Conservation (phyloP, 2,113 vertebrate genomes). For the Oostethus manadensis region DNA sequence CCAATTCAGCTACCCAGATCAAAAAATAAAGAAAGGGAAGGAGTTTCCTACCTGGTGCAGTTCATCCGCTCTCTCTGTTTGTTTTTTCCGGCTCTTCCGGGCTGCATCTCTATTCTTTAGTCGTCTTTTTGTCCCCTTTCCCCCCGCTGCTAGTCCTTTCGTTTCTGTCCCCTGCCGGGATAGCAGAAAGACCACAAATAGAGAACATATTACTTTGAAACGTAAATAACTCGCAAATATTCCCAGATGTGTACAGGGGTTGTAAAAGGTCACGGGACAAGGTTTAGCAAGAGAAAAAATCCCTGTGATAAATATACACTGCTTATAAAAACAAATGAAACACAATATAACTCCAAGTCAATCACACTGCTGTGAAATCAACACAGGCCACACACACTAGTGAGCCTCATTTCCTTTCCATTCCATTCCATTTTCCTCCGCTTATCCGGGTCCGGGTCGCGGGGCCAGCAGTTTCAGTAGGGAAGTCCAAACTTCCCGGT, state of each 20-base stretch:
- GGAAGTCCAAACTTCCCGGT: too few species aligned
- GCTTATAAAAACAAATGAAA: too few species aligned
- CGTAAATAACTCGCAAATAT: background rate
- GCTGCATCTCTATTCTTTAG: conserved; percentile 75
- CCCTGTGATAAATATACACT: too few species aligned
- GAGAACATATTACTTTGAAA: too few species aligned
- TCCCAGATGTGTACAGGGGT: background rate
- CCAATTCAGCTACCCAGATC: background rate
- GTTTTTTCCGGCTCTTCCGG: conserved; percentile 76
- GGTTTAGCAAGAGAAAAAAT: background rate
- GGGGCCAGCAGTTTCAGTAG: too few species aligned
- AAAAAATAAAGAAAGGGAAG: background rate
- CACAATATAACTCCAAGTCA: too few species aligned
- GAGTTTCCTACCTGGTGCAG: conserved; percentile 74
- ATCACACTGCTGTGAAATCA: too few species aligned
- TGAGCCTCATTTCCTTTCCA: too few species aligned
- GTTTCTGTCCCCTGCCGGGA: conserved; percentile 34
- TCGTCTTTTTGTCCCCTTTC: conserved; percentile 47
- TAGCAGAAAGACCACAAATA: background rate
- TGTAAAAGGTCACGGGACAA: background rate
- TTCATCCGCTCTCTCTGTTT: conserved; percentile 75
- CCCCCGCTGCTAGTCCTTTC: conserved; percentile 15
- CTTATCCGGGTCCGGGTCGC: too few species aligned
- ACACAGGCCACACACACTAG: too few species aligned
- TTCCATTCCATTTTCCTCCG: too few species aligned